Base-by-base conservation (phyloP, 2,797 vertebrate genomes). In the Novumbra hubbsi region DNA sequence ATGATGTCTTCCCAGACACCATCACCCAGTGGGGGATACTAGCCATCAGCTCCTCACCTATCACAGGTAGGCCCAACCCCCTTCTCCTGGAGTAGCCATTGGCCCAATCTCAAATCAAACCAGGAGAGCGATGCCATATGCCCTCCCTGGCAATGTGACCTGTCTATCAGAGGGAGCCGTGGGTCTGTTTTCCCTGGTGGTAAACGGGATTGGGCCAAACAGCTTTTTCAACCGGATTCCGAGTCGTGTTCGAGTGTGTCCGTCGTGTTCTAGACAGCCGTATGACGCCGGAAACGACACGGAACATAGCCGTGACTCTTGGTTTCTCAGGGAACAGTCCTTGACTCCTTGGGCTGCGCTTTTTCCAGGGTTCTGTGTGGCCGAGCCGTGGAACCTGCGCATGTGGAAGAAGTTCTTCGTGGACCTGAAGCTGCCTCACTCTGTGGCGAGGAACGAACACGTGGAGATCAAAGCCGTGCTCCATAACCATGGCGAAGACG, bases 11-110 rank as follows among this genome's bases (percentile, higher is more conserved):
- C 70, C 94, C 93, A 0, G 94, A 96, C 81, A 95, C 94, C 76
- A 95, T 96, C 88, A 95, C 94, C 24, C 90, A 94, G 28, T 95
- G 95, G 95, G 91, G 94, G 11, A 63, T 96, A 24, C 73, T 94
- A 78, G 95, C 92, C 0, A 45, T 95, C 78, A 94, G 94, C 21
- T 71, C 92, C 45, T 94, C 93, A 5, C 75, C 89, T 38, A 76
- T 85, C 0, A 92, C 87, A 89, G 94, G 94, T 95, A 77, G 84
- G n/a, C 64, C 48, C n/a, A 2, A 21, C 30, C 62, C 21, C 34
- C 6, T 32, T 34, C 65, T 24, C 63, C 63, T 57, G 9, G n/a
- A 21, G 3, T 12, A 57, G 55, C 55, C 55, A 24, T 57, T 2
- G 55, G 3, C 55, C n/a, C 50, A 52, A 19, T 52, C 4, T 17